Evolutionary conservation across 2,113 vertebrate species (phyloP).

Genomic region (Halichoerus grypus): DNA sequence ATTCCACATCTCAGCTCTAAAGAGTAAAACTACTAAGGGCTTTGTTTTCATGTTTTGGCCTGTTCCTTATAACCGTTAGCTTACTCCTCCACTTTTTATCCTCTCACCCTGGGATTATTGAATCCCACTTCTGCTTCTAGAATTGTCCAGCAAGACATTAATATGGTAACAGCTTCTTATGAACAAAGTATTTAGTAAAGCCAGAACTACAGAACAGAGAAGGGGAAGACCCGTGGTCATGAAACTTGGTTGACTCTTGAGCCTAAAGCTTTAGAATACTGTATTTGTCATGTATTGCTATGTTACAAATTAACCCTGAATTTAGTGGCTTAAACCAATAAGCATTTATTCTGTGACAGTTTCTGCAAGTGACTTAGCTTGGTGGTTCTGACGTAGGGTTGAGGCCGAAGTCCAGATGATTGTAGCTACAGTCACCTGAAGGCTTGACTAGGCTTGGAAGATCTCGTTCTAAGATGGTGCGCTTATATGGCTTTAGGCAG

Average conservation of each 20-base stretch:
- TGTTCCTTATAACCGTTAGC: neutral
- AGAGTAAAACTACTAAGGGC: neutral
- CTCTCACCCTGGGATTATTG: neutral
- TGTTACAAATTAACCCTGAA: neutral
- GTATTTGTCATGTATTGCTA: neutral
- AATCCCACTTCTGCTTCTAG: neutral
- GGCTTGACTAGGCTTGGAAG: neutral
- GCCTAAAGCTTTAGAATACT: neutral
- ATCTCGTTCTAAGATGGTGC: neutral
- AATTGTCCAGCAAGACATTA: neutral
- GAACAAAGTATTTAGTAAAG: neutral
- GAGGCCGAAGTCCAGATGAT: too few species aligned
- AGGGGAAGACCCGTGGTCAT: neutral
- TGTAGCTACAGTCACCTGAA: neutral
- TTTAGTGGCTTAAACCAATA: neutral
- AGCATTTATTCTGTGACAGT: neutral
- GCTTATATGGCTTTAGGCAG: fast-evolving
- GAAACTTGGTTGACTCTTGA: neutral
- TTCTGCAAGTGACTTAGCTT: neutral
- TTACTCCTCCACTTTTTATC: neutral
- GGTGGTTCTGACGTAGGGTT: neutral
- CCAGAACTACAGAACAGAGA: neutral
- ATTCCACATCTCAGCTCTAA: neutral
- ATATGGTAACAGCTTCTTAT: neutral
- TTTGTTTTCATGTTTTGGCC: neutral